Conservation (phyloP, 2,797 vertebrate genomes). For the Esox masquinongy region DNA sequence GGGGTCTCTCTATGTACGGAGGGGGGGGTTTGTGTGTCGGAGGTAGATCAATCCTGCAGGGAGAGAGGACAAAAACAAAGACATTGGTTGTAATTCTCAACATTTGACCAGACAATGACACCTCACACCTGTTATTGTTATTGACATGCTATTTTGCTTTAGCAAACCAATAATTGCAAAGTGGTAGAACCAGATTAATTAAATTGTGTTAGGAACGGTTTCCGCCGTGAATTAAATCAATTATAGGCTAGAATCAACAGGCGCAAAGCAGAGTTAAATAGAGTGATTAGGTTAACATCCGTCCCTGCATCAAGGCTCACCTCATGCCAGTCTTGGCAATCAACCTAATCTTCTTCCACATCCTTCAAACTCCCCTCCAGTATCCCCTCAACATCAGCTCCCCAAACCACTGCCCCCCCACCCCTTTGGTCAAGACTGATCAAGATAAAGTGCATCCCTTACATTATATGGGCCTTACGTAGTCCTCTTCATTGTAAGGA, state of each 20-base stretch:
- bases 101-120: background rate
- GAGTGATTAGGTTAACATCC: constrained; percentile 3
- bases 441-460: background rate
- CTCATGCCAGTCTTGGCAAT: constrained; percentile 1
- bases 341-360: constrained; percentile 8
- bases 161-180: constrained; percentile 15
- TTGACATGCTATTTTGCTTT: constrained; percentile 5
- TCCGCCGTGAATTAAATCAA: constrained; percentile 6
- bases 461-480: background rate
- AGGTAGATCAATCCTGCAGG: constrained; percentile 79
- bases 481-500: background rate
- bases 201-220: constrained; percentile 18
- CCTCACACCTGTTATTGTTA: background rate
- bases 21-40: constrained; percentile 80
- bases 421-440: too few species aligned
- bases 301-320: background rate
- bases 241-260: constrained; percentile 3
- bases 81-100: background rate
- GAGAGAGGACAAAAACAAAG: constrained; percentile 19
- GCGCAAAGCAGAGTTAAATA: background rate
- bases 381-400: background rate
- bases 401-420: too few species aligned
- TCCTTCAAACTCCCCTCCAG: background rate
- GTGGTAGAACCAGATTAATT: constrained; percentile 10
- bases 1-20: constrained; percentile 70